Evolutionary conservation across 2,888 invertebrate species (phyloP).

Genomic region (Sarcophaga rosellei): DNA sequence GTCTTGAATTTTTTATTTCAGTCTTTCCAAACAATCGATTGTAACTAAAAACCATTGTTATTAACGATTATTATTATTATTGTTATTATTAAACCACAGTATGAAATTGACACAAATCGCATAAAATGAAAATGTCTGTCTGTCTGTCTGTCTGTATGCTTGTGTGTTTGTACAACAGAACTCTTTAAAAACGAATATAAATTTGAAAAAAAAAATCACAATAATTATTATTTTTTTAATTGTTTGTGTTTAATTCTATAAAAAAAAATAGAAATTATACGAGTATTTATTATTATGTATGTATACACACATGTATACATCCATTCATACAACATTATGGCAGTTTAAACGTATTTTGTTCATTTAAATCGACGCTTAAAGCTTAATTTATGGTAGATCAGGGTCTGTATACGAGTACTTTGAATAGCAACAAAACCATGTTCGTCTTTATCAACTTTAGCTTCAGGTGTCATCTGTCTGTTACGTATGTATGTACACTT

Average conservation of each 20-base stretch:
- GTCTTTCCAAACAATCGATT: conserved; percentile 4
- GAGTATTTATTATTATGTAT: background rate
- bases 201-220: too few relatives aligned
- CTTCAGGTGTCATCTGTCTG: background rate
- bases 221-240: too few relatives aligned
- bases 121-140: background rate
- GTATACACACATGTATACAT: background rate
- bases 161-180: background rate
- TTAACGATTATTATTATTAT: background rate
- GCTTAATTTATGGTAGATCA: conserved; percentile 7
- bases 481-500: background rate
- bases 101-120: conserved; percentile 43
- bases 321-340: background rate
- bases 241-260: too few relatives aligned
- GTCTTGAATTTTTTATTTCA: conserved; percentile 18
- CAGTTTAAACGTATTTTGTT: background rate
- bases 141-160: too few relatives aligned
- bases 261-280: too few relatives aligned
- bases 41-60: conserved; percentile 24
- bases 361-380: background rate
- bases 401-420: background rate
- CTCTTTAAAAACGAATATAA: too few relatives aligned
- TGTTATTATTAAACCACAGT: conserved; percentile 29
- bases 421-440: background rate
- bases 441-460: background rate